Evolutionary conservation across 2,888 invertebrate genomes (phyloP), one percentile per base, ranked within the genome.

Genomic region (Trilocha varians): DNA sequence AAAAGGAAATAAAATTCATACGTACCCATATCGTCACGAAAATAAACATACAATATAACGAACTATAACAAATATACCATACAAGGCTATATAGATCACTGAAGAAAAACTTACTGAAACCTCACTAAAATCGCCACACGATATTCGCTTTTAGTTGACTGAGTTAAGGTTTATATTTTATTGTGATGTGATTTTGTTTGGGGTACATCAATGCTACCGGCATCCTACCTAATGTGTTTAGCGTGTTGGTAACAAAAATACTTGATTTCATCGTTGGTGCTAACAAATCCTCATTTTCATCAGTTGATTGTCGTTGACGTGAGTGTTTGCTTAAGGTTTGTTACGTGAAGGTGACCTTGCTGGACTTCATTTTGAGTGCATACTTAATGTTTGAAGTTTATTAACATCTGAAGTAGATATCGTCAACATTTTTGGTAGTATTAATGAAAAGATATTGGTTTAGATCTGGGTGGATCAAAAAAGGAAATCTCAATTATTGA

Each of bases 151-250:
- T 13, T 34, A 34, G 34, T 2, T n/a, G 13, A 34, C 9, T 11
- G 5, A 5, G 3, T 14, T 13, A 34, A 34, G 34, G 14, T 9
- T 13, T 34, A 14, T 2, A 34, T 34, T 34, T 11, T 13, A 34
- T 8, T n/a, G 13, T 6, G 13, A n/a, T 13, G 5, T 4, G 9
- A 11, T 14, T 13, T 34, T 34, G 13, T 14, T 34, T 13, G 14
- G 13, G 6, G 34, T 34, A 34, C 34, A 34, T 34, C 13, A 13
- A 34, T 34, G 15, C 34, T 14, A 14, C 13, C 34, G 13, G 34
- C 13, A 34, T 34, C 46, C 25, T 40, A 46, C 50, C 44, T 45
- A 45, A 46, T 52, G 34, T 58, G 38, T 39, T 65, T 62, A 62
- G 52, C 61, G 57, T 37, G 15, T 49, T 36, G 16, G 44, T 53